Percentiles rank a stretch among this genome's conserved stretches.
These are phyloP conservation scores for Cephonodes hylas DNA, from an alignment of 2,888 invertebrate genomes.

Conservation along the genomic window DNA sequence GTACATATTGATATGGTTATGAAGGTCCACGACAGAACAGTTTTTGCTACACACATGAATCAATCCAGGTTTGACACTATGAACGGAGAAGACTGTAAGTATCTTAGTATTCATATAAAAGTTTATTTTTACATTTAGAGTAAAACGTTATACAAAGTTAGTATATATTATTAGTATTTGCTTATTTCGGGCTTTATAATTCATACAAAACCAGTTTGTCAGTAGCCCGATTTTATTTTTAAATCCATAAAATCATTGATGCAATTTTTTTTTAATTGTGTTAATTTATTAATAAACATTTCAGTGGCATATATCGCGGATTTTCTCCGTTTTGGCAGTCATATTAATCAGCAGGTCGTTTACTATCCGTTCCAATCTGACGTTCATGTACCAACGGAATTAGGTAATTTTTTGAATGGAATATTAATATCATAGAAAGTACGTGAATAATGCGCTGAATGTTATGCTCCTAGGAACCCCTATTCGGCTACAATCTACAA, in stretches of 20 bases:
- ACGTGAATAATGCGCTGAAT: no score
- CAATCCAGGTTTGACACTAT: slow-evolving; percentile 83
- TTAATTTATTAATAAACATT: slow-evolving; percentile 25
- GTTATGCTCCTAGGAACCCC: slow-evolving; percentile 79
- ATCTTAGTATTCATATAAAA: no score
- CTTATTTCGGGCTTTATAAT: no score
- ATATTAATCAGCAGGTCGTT: slow-evolving; percentile 79
- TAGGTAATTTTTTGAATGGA: slow-evolving; percentile 48
- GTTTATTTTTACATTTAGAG: no score
- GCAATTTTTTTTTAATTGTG: not conserved
- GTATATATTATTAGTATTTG: no score
- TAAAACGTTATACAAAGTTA: no score
- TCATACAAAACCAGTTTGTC: no score
- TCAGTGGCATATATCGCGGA: slow-evolving; percentile 80
- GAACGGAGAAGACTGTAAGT: slow-evolving; percentile 83
- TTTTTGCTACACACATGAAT: slow-evolving; percentile 85
- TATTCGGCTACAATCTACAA: slow-evolving; percentile 77
- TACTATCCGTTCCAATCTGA: slow-evolving; percentile 72
- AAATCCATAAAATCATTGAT: no score
- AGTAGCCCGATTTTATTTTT: no score
- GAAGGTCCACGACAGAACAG: slow-evolving; percentile 84
- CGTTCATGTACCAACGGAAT: slow-evolving; percentile 64
- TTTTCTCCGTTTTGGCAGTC: slow-evolving; percentile 81
- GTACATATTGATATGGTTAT: slow-evolving; percentile 85
- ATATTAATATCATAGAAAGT: not conserved